Conservation (phyloP, 2,113 vertebrate species). For the Oncorhynchus clarkii region DNA sequence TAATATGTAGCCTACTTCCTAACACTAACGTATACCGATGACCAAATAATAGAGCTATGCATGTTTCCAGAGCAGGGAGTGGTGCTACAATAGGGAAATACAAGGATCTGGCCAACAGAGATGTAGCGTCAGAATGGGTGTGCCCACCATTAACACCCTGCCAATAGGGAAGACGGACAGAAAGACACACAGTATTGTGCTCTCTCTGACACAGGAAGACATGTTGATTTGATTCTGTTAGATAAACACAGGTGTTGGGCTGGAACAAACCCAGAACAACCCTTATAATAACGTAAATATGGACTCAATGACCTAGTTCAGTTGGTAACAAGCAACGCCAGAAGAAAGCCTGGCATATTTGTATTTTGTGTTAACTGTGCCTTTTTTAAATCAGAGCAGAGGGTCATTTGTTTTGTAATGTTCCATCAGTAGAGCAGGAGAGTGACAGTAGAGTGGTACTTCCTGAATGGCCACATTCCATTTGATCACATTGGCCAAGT, state of each 20-base stretch:
- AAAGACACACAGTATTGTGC: neutral
- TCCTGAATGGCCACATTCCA: conserved; percentile 75
- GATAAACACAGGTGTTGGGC: neutral
- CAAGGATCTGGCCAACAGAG: no score
- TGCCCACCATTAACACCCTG: neutral
- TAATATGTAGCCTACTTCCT: no score
- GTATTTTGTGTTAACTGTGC: no score
- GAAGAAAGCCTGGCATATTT: no score
- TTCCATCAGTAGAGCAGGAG: neutral
- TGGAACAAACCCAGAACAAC: no score
- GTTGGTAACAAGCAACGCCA: no score
- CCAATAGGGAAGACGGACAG: neutral
- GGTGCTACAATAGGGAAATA: conserved; percentile 5
- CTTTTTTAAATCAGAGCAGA: no score
- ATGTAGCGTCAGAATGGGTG: neutral
- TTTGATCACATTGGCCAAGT: conserved; percentile 42
- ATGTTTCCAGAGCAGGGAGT: neutral
- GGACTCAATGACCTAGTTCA: no score
- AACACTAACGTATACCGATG: neutral
- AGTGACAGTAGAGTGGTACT: conserved; percentile 20
- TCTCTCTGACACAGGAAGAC: neutral
- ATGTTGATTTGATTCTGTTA: neutral
- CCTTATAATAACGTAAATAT: no score
- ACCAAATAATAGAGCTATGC: neutral
- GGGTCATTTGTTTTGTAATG: neutral